Base-by-base conservation (phyloP, 2,888 invertebrate genomes). In the Philereme transversata region DNA sequence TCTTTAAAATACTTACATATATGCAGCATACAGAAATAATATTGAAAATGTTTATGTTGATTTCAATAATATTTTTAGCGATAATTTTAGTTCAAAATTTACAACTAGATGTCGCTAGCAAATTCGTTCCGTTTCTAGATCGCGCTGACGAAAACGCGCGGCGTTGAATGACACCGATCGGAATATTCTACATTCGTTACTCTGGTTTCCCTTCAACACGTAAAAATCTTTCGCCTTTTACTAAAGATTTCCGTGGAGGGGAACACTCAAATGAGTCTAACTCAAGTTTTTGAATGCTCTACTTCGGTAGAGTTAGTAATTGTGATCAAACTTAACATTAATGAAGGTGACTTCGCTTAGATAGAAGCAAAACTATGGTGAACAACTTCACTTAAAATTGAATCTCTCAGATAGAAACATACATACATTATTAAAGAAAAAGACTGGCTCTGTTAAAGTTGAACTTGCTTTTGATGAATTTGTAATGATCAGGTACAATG, bases 191-290 rank as follows among this genome's bases (percentile, higher is more conserved):
- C 0, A 5, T 6, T 6, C 34, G 46, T 47, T 8, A 89, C 94
- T 94, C 94, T 94, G 94, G 94, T 92, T 93, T 94, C 93, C 92
- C 93, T 94, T 94, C 94, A 94, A 86, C 84, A 93, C 94, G 94
- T 82, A 94, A 93, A 95, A 94, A 95, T 95, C 95, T 95, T 95
- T 95, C 95, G 95, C 95, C 95, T 95, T 95, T 95, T 95, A 95
- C 95, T 95, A 95, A 95, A 95, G 95, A 95, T 95, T 95, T 95
- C 95, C 94, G 95, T 95, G 95, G 94, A 94, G 94, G 93, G 94
- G 94, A 90, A 92, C 94, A 94, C 93, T 93, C 93, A 93, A 94
- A 95, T 94, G 95, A 95, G 94, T 94, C 94, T 94, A 72, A 60
- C 58, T 44, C 33, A 51, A 69, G 63, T 77, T 81, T 82, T 83